Percentiles rank a stretch among this genome's conserved stretches.
Evolutionary conservation across 2,797 vertebrate species (phyloP).

Genomic region (Ciconia nigra): DNA sequence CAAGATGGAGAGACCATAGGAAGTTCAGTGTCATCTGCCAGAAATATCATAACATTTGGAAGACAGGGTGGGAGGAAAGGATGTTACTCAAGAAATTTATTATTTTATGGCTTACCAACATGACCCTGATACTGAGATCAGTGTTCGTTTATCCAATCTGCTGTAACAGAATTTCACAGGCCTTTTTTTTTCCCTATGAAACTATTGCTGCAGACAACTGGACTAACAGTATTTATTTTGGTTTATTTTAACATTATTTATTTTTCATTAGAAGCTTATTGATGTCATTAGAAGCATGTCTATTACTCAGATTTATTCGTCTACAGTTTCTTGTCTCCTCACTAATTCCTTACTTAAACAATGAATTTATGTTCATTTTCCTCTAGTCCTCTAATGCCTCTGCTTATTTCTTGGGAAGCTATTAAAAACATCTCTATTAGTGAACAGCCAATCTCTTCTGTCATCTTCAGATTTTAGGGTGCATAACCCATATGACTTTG

Average conservation of each 20-base stretch:
- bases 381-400: not conserved
- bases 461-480: not conserved
- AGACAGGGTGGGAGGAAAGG: not conserved
- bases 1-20: not conserved
- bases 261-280: conserved; percentile 13
- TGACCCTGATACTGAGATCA: not conserved
- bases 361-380: not conserved
- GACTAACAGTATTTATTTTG: not conserved
- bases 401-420: not conserved
- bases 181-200: not conserved
- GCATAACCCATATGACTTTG: not conserved
- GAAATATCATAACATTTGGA: not conserved
- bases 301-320: not conserved
- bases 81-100: not conserved
- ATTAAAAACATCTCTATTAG: not conserved
- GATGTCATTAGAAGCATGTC: not conserved
- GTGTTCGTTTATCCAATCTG: not conserved
- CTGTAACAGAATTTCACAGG: not conserved
- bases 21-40: not conserved
- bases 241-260: conserved; percentile 8
- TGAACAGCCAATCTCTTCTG: not conserved
- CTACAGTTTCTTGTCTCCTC: not conserved
- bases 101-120: not conserved
- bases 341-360: conserved; percentile 33
- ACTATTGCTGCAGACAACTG: not conserved